Conservation (phyloP, 2,888 invertebrate genomes). For the Eupithecia insigniata region DNA sequence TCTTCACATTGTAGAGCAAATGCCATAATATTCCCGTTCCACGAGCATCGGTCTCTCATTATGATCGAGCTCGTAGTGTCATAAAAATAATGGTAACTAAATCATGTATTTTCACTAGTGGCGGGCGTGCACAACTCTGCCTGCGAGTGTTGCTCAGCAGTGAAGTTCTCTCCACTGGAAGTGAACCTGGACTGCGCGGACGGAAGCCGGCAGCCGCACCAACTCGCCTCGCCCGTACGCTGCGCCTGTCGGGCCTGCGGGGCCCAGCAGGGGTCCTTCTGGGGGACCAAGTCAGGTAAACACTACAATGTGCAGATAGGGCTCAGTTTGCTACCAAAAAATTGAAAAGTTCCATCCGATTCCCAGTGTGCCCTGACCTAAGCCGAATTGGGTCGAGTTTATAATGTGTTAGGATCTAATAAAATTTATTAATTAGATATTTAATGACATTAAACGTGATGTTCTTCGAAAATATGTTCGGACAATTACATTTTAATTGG, state of each 20-base stretch:
- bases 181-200: conserved; percentile 66
- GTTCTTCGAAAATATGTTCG: too few species aligned
- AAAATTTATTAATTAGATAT: too few species aligned
- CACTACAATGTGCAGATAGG: not conserved
- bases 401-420: too few species aligned
- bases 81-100: not conserved
- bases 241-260: conserved; percentile 64
- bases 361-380: not conserved
- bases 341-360: not conserved
- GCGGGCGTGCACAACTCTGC: conserved; percentile 82
- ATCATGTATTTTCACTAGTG: conserved; percentile 54
- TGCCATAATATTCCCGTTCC: too few species aligned
- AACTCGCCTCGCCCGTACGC: conserved; percentile 58
- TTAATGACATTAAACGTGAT: too few species aligned
- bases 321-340: not conserved
- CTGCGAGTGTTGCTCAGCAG: conserved; percentile 85
- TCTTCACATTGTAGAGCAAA: too few species aligned
- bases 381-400: too few species aligned
- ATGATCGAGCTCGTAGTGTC: not conserved
- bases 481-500: too few species aligned
- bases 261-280: conserved; percentile 24
- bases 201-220: conserved; percentile 58
- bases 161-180: conserved; percentile 59
- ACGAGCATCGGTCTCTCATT: too few species aligned
- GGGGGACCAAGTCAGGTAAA: conserved; percentile 39